These are phyloP conservation scores for Catharus bicknelli DNA, from an alignment of 2,113 vertebrate genomes.

Conservation along the genomic window DNA sequence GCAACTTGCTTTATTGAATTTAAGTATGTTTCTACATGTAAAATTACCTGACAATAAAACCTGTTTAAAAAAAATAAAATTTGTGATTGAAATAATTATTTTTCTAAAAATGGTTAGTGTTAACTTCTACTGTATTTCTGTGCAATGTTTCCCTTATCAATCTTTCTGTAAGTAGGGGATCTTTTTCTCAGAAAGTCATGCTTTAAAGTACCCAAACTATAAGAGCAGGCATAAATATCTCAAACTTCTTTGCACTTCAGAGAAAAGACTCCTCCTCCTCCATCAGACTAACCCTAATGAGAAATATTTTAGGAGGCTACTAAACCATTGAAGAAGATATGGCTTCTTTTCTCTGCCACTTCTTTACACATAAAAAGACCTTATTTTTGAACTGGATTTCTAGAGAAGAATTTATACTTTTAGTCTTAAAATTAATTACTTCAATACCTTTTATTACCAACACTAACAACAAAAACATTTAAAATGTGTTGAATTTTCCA, in stretches of 20 bases:
- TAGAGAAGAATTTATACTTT: neutral
- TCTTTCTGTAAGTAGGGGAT: neutral
- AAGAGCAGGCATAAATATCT: neutral
- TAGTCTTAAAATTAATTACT: neutral
- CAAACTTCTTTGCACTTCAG: neutral
- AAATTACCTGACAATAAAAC: neutral
- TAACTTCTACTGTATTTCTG: neutral
- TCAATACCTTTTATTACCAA: neutral
- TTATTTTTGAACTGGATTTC: neutral
- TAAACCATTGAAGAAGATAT: neutral
- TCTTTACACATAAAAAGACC: neutral
- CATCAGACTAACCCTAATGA: neutral
- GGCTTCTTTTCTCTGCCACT: neutral
- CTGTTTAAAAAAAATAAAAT: neutral
- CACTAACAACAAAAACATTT: neutral
- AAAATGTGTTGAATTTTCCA: neutral
- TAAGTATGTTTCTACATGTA: neutral
- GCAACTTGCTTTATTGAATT: neutral
- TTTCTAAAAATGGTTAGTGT: neutral
- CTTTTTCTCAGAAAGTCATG: accelerated
- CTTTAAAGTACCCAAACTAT: neutral
- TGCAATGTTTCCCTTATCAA: neutral
- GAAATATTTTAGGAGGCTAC: neutral
- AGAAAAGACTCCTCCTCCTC: neutral
- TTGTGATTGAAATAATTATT: accelerated